Conservation (phyloP, 2,113 vertebrate genomes). For the Eclectus roratus region DNA sequence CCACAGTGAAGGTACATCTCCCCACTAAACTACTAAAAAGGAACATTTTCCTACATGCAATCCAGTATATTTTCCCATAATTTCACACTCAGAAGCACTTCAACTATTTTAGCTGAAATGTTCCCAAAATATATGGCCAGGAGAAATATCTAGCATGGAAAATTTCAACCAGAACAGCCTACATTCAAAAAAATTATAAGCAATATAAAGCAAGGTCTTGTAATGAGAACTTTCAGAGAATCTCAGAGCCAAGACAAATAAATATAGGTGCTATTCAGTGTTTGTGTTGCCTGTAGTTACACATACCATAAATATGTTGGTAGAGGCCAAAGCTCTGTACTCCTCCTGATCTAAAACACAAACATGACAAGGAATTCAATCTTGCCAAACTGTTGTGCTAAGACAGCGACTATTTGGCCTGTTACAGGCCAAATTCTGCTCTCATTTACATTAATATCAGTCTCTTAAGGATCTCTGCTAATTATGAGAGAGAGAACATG, state of each 20-base stretch:
- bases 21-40: not conserved
- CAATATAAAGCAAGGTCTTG: not conserved
- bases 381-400: not conserved
- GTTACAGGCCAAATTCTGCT: not conserved
- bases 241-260: not conserved
- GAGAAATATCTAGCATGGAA: not conserved
- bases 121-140: not conserved
- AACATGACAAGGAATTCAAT: not conserved
- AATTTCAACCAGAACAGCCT: not conserved
- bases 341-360: not conserved
- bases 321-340: not conserved
- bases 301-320: not conserved
- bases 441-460: not conserved
- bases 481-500: not conserved
- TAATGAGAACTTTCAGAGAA: not conserved
- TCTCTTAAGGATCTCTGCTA: not conserved
- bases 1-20: not conserved
- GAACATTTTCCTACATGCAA: not conserved
- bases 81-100: slow-evolving; percentile 10
- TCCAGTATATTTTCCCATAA: not conserved
- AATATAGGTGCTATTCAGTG: not conserved
- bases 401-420: not conserved
- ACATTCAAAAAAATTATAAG: not conserved
- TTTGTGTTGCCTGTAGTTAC: not conserved
- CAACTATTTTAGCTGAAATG: not conserved